phyloP scores from a whole-genome alignment of 2,797 vertebrate species.

The Typhlichthys eigenmanni region DNA sequence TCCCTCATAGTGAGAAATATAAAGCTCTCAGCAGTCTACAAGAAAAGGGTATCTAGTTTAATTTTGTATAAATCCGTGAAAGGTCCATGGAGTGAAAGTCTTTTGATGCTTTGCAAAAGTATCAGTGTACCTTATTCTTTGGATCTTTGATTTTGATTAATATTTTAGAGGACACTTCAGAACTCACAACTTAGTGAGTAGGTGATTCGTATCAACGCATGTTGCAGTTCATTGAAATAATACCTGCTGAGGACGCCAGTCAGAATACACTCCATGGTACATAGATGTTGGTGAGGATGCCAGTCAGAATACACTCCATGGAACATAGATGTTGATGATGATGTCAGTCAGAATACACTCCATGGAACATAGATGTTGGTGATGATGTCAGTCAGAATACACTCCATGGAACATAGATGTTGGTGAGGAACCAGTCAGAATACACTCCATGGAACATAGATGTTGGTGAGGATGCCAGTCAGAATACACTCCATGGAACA shows the following conservation, averaged over 20 bases:
- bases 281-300: too few species aligned
- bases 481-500: too few species aligned
- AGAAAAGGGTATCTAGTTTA: conserved; percentile 19
- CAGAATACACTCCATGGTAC: too few species aligned
- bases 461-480: too few species aligned
- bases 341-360: too few species aligned
- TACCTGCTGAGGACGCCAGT: conserved; percentile 1
- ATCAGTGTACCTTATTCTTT: conserved; percentile 3
- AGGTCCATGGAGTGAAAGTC: conserved; percentile 30
- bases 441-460: too few species aligned
- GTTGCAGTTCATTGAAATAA: conserved; percentile 53
- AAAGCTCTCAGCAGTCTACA: background rate
- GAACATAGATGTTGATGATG: too few species aligned
- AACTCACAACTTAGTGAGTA: conserved; percentile 27
- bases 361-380: too few species aligned
- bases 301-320: too few species aligned
- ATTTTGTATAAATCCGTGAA: conserved; percentile 16
- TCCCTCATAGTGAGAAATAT: conserved; percentile 4
- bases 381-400: too few species aligned
- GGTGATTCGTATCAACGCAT: conserved; percentile 27
- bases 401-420: too few species aligned
- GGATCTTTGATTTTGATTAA: conserved; percentile 37
- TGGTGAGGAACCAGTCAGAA: too few species aligned
- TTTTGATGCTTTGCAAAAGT: conserved; percentile 35
- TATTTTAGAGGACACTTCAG: conserved; percentile 42